Evolutionary conservation across 2,888 invertebrate genomes (phyloP).

Genomic region (Drosophila stalkeri): DNA sequence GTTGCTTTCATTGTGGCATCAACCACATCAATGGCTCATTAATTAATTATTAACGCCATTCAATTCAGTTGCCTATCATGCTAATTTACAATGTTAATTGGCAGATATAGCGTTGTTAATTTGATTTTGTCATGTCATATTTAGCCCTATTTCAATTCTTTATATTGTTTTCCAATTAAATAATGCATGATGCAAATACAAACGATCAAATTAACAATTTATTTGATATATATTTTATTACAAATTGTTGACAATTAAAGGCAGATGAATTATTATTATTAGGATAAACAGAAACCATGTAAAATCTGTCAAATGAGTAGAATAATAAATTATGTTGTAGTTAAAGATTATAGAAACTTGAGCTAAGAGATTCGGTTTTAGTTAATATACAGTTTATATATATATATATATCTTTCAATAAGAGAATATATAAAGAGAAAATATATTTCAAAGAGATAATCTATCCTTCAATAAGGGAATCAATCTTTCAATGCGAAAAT

Average conservation of each 20-base stretch:
- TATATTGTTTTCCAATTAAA: background rate
- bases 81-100: constrained; percentile 24
- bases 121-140: constrained; percentile 1
- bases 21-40: constrained; percentile 51
- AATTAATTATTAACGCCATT: constrained; percentile 58
- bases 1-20: constrained; percentile 10
- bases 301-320: too few relatives aligned
- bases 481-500: too few relatives aligned
- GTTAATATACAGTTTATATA: too few relatives aligned
- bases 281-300: background rate
- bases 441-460: too few relatives aligned
- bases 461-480: too few relatives aligned
- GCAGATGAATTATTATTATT: background rate
- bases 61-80: constrained; percentile 16
- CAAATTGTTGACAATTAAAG: background rate
- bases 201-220: background rate
- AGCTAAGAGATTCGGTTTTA: too few relatives aligned
- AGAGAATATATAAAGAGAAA: too few relatives aligned
- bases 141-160: constrained; percentile 4
- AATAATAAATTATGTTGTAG: too few relatives aligned
- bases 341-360: too few relatives aligned
- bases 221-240: background rate
- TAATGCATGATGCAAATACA: background rate
- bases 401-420: too few relatives aligned
- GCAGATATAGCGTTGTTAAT: constrained; percentile 13